phyloP scores from a whole-genome alignment of 2,113 vertebrate species.

The Rhinolophus ferrumequinum region DNA sequence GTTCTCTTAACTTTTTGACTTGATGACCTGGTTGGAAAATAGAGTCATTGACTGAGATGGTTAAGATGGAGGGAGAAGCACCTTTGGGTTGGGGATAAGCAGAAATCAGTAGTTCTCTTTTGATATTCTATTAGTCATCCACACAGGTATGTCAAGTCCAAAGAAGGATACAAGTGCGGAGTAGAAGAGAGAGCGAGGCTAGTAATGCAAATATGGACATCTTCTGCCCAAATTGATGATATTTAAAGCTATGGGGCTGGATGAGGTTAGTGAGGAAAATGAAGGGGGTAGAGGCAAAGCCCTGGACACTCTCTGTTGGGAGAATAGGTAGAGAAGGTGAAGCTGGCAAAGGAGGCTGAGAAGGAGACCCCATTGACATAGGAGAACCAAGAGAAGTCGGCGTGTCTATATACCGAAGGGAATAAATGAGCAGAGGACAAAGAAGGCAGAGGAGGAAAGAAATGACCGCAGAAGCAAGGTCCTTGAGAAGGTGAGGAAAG shows the following conservation, averaged over 20 bases:
- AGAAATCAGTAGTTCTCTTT: background rate
- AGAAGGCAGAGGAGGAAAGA: background rate
- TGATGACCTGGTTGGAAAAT: background rate
- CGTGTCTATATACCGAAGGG: background rate
- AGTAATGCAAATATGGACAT: background rate
- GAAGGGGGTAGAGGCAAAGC: background rate
- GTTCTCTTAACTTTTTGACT: background rate
- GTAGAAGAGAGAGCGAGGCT: background rate
- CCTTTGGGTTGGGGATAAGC: background rate
- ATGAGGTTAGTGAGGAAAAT: background rate
- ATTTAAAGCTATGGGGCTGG: background rate
- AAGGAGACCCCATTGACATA: fast-evolving
- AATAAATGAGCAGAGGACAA: background rate
- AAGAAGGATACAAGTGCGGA: background rate
- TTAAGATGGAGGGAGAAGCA: background rate
- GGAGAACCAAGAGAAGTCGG: background rate
- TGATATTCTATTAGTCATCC: background rate
- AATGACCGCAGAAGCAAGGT: background rate
- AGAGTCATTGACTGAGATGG: background rate
- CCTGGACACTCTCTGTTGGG: background rate
- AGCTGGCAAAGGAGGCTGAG: background rate
- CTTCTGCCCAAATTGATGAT: background rate
- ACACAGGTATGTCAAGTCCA: background rate
- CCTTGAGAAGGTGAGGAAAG: background rate
- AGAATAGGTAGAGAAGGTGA: background rate